Percentiles rank a stretch among this genome's conserved stretches.
phyloP scores from a whole-genome alignment of 2,888 invertebrate genomes.

The Geotrupes spiniger region DNA sequence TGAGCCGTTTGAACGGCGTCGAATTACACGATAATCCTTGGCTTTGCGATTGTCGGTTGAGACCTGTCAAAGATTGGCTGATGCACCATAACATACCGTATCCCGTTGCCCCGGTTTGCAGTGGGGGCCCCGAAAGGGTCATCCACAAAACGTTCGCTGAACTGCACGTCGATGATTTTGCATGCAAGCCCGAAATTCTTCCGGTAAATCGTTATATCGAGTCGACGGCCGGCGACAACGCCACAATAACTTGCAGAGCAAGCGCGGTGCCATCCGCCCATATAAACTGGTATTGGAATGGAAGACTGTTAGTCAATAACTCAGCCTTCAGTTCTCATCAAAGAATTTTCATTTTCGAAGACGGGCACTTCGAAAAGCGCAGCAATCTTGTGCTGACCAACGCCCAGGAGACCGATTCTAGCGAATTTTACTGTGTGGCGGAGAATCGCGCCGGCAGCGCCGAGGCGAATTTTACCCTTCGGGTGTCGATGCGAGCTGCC shows the following conservation, averaged over 20 bases:
- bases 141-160: slow-evolving; percentile 73
- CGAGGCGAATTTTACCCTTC: slow-evolving; percentile 85
- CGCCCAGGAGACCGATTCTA: slow-evolving; percentile 78
- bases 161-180: slow-evolving; percentile 76
- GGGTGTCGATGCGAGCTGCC: slow-evolving; percentile 72
- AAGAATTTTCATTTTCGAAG: slow-evolving; percentile 72
- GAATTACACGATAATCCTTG: slow-evolving; percentile 86
- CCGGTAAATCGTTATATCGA: slow-evolving; percentile 74
- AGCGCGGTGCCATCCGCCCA: slow-evolving; percentile 78
- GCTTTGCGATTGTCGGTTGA: slow-evolving; percentile 82
- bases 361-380: slow-evolving; percentile 71
- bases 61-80: slow-evolving; percentile 80
- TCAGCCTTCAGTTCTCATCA: slow-evolving; percentile 77
- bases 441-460: slow-evolving; percentile 86
- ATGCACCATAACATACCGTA: slow-evolving; percentile 72
- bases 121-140: slow-evolving; percentile 67
- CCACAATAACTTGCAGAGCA: slow-evolving; percentile 77
- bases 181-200: slow-evolving; percentile 78
- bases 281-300: slow-evolving; percentile 87
- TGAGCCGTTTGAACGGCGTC: slow-evolving; percentile 73
- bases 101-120: slow-evolving; percentile 75
- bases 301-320: slow-evolving; percentile 72
- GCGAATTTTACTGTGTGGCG: slow-evolving; percentile 85
- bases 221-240: slow-evolving; percentile 78
- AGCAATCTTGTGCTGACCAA: slow-evolving; percentile 77